Evolutionary conservation across 2,888 invertebrate species (phyloP).

Genomic region (Steinernema carpocapsae): DNA sequence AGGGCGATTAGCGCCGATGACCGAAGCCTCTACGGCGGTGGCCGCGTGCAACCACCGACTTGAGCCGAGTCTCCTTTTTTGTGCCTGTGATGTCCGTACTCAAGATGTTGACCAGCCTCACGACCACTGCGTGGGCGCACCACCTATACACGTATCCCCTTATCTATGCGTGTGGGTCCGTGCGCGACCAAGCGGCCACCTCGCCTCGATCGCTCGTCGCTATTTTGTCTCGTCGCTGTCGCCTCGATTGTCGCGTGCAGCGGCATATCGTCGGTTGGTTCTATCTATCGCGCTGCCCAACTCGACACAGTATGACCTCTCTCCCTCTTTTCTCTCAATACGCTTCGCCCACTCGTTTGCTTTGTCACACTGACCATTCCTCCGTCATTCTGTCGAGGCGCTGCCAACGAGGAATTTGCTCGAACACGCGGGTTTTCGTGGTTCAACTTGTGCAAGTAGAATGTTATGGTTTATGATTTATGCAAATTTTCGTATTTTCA

Average conservation of each 20-base stretch:
- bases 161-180: conserved; percentile 19
- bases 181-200: conserved; percentile 13
- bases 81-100: conserved; percentile 6
- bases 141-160: conserved; percentile 14
- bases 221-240: conserved; percentile 28
- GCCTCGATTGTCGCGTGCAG: conserved; percentile 32
- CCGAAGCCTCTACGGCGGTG: conserved; percentile 9
- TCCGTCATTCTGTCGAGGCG: conserved; percentile 2
- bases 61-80: neutral
- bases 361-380: conserved; percentile 21
- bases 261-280: conserved; percentile 35
- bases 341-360: conserved; percentile 24
- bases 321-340: conserved; percentile 32
- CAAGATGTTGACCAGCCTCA: conserved; percentile 3
- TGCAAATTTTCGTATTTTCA: neutral
- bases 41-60: conserved; percentile 19
- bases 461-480: neutral
- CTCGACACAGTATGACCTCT: conserved; percentile 34
- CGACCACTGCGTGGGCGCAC: conserved; percentile 24
- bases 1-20: conserved; percentile 25
- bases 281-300: conserved; percentile 18
- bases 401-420: neutral
- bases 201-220: conserved; percentile 29
- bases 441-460: neutral
- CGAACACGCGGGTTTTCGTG: neutral